A percentile compares a stretch with the other conserved stretches of the same genome.
phyloP scores from a whole-genome alignment of 2,113 vertebrate genomes.

The Charina bottae region DNA sequence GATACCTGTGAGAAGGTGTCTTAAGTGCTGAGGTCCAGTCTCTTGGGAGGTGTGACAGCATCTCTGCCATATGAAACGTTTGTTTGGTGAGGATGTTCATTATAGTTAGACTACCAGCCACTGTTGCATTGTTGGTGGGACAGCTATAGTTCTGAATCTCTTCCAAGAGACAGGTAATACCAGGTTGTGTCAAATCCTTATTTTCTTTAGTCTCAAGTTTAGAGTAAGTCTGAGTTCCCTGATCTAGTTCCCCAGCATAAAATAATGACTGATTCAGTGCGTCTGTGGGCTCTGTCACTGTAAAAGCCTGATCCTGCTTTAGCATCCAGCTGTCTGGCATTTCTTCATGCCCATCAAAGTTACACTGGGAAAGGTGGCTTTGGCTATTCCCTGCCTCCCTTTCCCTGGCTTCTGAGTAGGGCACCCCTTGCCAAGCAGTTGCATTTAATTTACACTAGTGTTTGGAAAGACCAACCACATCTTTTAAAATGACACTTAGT shows the following conservation, averaged over 20 bases:
- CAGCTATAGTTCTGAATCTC: background rate
- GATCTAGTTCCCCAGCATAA: background rate
- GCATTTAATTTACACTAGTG: background rate
- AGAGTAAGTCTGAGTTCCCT: background rate
- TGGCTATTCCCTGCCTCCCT: background rate
- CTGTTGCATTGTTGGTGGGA: background rate
- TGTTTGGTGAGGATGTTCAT: background rate
- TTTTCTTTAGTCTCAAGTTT: background rate
- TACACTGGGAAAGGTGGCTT: background rate
- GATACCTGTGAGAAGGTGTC: background rate
- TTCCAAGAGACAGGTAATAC: background rate
- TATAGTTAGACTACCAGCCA: background rate
- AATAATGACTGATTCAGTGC: background rate
- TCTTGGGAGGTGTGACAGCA: background rate
- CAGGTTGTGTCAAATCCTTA: background rate
- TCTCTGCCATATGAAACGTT: background rate
- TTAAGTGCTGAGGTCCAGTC: background rate
- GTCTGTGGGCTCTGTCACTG: background rate
- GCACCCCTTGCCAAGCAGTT: background rate
- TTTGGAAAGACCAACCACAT: background rate
- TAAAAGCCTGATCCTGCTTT: background rate
- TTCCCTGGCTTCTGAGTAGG: background rate
- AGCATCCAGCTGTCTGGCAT: background rate
- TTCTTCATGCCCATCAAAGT: background rate
- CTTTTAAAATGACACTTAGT: background rate